These are phyloP conservation scores for Alcedo atthis DNA, from an alignment of 2,797 vertebrate species.

Conservation along the genomic window DNA sequence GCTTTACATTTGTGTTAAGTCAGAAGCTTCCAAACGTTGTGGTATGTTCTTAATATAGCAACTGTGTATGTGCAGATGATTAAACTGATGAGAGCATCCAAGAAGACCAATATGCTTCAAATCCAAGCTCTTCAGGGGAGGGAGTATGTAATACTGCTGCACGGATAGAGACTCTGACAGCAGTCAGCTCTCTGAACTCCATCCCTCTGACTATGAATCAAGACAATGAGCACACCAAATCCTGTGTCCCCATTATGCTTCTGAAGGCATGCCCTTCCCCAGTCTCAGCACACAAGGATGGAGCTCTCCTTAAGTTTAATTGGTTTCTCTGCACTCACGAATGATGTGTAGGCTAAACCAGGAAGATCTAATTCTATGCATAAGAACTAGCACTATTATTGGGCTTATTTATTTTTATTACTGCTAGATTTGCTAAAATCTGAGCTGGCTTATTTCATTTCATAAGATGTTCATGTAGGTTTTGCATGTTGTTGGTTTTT, in stretches of 20 bases:
- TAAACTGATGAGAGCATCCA: not conserved
- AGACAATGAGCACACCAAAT: not conserved
- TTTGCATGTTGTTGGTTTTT: not conserved
- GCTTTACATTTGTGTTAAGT: not conserved
- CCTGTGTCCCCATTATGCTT: not conserved
- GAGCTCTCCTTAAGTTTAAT: not conserved
- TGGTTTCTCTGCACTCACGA: not conserved
- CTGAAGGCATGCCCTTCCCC: not conserved
- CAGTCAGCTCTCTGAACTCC: not conserved
- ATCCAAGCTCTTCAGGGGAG: not conserved
- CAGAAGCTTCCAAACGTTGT: not conserved
- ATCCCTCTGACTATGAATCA: not conserved
- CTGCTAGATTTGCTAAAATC: not conserved
- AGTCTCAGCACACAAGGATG: not conserved
- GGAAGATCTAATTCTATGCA: not conserved
- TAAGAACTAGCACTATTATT: not conserved
- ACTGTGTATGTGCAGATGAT: not conserved
- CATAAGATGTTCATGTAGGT: not conserved
- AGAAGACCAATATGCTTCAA: not conserved
- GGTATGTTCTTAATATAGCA: not conserved
- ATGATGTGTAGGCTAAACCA: not conserved
- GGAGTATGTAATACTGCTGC: not conserved
- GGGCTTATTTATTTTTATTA: conserved; percentile 11
- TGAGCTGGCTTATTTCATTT: not conserved
- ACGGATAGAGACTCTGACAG: not conserved